phyloP scores from a whole-genome alignment of 2,113 vertebrate genomes.

The Takifugu flavidus region DNA sequence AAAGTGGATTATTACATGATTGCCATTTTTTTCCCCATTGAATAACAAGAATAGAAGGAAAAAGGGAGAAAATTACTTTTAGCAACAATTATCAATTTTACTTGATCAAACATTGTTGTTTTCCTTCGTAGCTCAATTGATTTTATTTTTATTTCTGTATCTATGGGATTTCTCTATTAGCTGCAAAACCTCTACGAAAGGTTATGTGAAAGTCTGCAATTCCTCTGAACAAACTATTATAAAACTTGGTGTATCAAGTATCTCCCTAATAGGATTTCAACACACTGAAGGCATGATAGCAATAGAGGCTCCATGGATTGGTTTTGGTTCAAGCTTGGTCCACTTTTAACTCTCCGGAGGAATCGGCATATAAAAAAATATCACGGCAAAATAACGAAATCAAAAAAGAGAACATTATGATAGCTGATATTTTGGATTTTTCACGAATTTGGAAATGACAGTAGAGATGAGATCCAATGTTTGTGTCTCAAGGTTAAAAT shows the following conservation, averaged over 20 bases:
- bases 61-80: conserved; percentile 14
- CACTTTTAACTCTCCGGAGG: no score
- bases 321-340: no score
- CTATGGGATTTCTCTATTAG: not conserved
- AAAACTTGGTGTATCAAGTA: not conserved
- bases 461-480: no score
- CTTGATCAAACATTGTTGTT: conserved; percentile 18
- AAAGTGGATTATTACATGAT: conserved; percentile 65
- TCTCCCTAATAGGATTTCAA: not conserved
- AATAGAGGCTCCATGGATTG: no score
- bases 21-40: conserved; percentile 59
- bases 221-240: not conserved
- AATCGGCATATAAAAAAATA: no score
- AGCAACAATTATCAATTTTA: conserved; percentile 25
- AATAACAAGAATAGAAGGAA: conserved; percentile 35
- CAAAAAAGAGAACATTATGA: no score
- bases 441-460: no score
- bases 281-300: not conserved
- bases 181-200: not conserved
- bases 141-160: not conserved
- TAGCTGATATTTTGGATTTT: no score
- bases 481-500: no score
- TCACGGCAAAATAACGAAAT: no score
- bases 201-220: not conserved
- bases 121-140: not conserved